Evolutionary conservation across 1,140 invertebrate genomes (phyloP).

Genomic region (Copidosoma floridanum): DNA sequence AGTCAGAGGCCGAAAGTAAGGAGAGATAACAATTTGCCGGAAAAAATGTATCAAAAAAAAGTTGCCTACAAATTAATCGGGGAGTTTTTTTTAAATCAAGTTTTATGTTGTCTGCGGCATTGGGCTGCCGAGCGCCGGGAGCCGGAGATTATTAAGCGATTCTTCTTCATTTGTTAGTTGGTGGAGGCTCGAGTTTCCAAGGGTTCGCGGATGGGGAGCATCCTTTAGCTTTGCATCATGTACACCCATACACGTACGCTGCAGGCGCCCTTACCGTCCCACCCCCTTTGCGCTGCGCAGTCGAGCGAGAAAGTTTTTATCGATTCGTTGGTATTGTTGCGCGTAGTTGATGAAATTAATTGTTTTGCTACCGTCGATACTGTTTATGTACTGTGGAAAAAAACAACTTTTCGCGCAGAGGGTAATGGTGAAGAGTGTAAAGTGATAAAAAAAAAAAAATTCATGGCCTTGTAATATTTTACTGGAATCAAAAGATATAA

Average conservation of each 20-base stretch:
- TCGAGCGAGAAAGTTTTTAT: background rate
- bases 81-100: no score
- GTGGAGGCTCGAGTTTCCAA: background rate
- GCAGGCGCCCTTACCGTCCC: no score
- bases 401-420: no score
- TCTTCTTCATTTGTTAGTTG: background rate
- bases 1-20: no score
- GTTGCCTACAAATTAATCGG: no score
- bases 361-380: no score
- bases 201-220: background rate
- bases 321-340: background rate
- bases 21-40: no score
- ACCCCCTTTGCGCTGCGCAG: background rate
- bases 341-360: background rate
- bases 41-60: no score
- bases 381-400: no score
- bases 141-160: conserved; percentile 19
- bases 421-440: no score
- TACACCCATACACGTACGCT: background rate
- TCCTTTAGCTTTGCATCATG: background rate
- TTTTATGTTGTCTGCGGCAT: no score
- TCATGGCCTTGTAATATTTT: background rate
- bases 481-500: background rate
- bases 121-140: background rate
- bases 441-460: no score